Evolutionary conservation across 2,113 vertebrate genomes (phyloP), one percentile per base, ranked within the genome.

Genomic region (Candoia aspera): DNA sequence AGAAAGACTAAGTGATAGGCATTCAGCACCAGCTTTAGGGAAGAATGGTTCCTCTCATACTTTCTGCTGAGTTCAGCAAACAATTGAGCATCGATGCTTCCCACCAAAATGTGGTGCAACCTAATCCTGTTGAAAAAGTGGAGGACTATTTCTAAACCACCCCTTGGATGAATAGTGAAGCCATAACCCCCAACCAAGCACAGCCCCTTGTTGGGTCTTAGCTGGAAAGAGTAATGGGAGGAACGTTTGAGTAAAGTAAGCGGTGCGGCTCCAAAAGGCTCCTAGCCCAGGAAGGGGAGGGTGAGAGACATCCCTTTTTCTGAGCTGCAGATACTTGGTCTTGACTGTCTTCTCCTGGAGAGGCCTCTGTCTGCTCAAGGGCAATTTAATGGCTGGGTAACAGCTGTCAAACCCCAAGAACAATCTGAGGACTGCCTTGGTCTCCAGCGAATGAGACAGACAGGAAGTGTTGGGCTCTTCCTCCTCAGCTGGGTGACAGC

Each of bases 381-480:
- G 62, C n/a, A 57, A 33, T 10, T 3, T 23, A 2, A 33, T 29
- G 33, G 42, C 64, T 26, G 29, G 62, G 54, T 90, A 59, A 60
- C 8, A 90, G 84, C 84, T 90, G 89, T 60, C 37, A 26, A 54
- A 12, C 21, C 57, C 21, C 59, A 58, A 33, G 33, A 86, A 46
- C n/a, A 59, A 29, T 91, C 23, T 13, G 64, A 87, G 37, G 54
- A 55, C 15, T 79, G 8, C 42, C 33, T 2, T 60, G 64, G 91
- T 60, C 49, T 88, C 64, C 64, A 88, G 9, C 53, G 46, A 88
- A 58, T 29, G 54, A 92, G 64, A 88, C 60, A 64, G 91, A 46
- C 24, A 84, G 26, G 26, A 60, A 29, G 46, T 49, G 33, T 49
- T 64, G 54, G 46, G 90, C 58, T 64, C 17, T 42, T 85, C 37